Conservation (phyloP, 1,140 invertebrate genomes). For the Xylocopa sonorina region DNA sequence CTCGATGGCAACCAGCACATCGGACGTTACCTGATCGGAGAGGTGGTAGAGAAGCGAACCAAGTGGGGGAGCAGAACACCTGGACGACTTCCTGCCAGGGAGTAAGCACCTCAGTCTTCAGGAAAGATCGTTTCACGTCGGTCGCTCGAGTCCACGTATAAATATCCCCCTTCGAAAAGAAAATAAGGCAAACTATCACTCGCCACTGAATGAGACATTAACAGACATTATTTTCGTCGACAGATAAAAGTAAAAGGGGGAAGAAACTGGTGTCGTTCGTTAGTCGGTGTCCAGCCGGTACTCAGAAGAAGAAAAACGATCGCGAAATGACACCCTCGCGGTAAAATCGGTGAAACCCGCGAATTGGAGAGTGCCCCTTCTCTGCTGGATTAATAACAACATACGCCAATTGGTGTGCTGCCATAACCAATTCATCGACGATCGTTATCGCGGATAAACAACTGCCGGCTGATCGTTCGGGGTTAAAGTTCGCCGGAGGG, state of each 20-base stretch:
- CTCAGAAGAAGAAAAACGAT: background rate
- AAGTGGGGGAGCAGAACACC: constrained; percentile 71
- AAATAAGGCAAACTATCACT: too few relatives aligned
- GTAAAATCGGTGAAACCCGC: constrained; percentile 48
- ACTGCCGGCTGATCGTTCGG: constrained; percentile 1
- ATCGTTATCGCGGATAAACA: constrained; percentile 7
- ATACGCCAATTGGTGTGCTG: background rate
- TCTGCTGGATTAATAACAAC: constrained; percentile 38
- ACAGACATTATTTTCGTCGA: background rate
- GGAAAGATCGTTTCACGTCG: constrained; percentile 62
- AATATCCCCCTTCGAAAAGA: too few relatives aligned
- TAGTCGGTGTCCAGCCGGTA: background rate
- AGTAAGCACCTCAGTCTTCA: constrained; percentile 74
- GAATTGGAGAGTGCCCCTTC: constrained; percentile 26
- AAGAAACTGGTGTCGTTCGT: background rate
- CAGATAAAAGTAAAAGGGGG: background rate
- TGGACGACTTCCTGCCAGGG: constrained; percentile 75
- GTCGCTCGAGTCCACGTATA: constrained; percentile 35
- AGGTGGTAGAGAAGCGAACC: constrained; percentile 55
- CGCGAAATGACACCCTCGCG: constrained; percentile 44
- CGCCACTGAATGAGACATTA: background rate
- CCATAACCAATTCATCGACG: background rate
- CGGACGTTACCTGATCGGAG: constrained; percentile 56
- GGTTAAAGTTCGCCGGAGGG: background rate
- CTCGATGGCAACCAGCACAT: constrained; percentile 64